Percentiles rank a stretch among this genome's conserved stretches.
Conservation (phyloP, 2,888 invertebrate species). For the Epirrita christyi region DNA sequence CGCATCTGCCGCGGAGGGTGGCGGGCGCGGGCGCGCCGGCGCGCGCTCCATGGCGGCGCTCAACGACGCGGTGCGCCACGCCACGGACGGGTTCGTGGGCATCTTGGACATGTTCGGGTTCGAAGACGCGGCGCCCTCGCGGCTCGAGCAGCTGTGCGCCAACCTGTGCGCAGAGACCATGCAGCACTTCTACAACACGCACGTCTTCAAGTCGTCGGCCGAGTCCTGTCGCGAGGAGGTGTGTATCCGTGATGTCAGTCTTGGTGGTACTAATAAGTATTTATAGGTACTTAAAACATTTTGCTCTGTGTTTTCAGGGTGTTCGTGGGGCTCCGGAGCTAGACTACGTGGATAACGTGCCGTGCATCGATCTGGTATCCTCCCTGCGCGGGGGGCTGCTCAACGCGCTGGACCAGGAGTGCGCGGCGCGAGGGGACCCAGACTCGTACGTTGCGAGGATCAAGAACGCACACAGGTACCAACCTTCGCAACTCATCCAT, state of each 20-base stretch:
- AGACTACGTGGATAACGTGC: conserved; percentile 97
- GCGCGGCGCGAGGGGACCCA: conserved; percentile 92
- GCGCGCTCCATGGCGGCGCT: conserved; percentile 96
- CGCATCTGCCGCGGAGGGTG: conserved; percentile 88
- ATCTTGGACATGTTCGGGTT: conserved; percentile 99
- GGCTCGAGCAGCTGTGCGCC: conserved; percentile 96
- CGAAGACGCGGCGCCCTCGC: conserved; percentile 95
- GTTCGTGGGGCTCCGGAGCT: conserved; percentile 95
- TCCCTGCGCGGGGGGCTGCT: conserved; percentile 95
- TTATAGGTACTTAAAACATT: too few species aligned
- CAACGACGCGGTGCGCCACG: conserved; percentile 96
- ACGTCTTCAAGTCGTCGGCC: conserved; percentile 96
- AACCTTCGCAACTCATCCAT: too few species aligned
- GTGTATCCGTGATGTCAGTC: conserved; percentile 35
- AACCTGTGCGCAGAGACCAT: conserved; percentile 98
- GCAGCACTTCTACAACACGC: conserved; percentile 99
- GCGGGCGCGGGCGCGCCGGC: conserved; percentile 89
- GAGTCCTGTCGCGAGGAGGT: conserved; percentile 96
- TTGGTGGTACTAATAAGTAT: too few species aligned
- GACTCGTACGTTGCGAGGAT: conserved; percentile 72
- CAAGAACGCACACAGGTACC: conserved; percentile 64
- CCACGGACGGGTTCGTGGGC: conserved; percentile 97
- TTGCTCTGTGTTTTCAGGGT: conserved; percentile 80
- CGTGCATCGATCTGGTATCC: conserved; percentile 97
- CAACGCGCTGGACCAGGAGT: conserved; percentile 96